Conservation (phyloP, 2,888 invertebrate species). For the Anticlea derivata region DNA sequence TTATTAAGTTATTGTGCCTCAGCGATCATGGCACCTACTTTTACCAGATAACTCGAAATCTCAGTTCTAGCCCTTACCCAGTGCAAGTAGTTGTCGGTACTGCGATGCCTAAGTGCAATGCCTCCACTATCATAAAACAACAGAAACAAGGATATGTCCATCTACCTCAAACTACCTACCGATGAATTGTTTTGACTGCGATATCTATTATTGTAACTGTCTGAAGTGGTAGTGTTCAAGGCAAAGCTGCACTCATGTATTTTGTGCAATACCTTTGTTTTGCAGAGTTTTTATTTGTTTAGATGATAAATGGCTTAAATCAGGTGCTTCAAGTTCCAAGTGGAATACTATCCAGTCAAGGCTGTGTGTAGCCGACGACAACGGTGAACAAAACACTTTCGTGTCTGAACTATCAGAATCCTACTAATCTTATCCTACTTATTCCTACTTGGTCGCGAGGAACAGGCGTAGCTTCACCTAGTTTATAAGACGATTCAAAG, state of each 20-base stretch:
- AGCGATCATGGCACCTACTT: too few species aligned
- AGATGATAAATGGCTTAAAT: neutral
- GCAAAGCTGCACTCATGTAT: constrained; percentile 7
- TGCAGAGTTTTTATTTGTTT: neutral
- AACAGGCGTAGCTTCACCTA: too few species aligned
- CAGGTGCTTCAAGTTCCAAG: neutral
- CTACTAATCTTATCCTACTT: too few species aligned
- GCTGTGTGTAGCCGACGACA: too few species aligned
- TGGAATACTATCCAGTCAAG: neutral
- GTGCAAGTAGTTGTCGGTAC: constrained; percentile 12
- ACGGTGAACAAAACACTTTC: too few species aligned
- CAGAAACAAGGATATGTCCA: constrained; percentile 32
- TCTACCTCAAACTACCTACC: neutral
- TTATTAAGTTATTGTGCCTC: too few species aligned
- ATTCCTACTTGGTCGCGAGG: too few species aligned
- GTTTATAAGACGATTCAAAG: too few species aligned
- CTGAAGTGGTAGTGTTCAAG: constrained; percentile 20
- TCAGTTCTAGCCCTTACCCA: neutral
- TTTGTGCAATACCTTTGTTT: constrained; percentile 18
- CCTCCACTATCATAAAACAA: constrained; percentile 29
- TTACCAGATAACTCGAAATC: too few species aligned
- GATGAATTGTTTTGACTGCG: neutral
- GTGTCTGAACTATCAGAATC: too few species aligned
- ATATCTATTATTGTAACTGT: neutral
- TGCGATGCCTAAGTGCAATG: constrained; percentile 24